Evolutionary conservation across 2,888 invertebrate genomes (phyloP).

Genomic region (Cordilura impudica): DNA sequence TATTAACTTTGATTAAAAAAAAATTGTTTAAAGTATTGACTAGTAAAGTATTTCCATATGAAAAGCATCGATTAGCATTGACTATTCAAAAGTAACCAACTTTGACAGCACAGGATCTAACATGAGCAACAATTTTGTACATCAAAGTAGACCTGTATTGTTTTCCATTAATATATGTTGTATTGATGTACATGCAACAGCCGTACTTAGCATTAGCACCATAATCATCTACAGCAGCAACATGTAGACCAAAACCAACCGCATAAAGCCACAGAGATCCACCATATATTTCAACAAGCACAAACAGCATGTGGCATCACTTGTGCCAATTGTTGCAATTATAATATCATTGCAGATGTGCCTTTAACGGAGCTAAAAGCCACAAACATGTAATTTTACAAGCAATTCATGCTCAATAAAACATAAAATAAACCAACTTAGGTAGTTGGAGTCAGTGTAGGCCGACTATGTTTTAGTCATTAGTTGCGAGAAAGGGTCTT

Average conservation of each 20-base stretch:
- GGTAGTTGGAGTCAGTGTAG: no score
- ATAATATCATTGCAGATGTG: constrained; percentile 44
- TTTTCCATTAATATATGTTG: constrained; percentile 42
- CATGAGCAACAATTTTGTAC: constrained; percentile 37
- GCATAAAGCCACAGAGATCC: constrained; percentile 56
- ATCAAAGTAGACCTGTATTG: neutral
- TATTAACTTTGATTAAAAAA: no score
- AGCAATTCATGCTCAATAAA: constrained; percentile 31
- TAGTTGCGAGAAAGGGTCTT: no score
- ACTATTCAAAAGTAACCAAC: no score
- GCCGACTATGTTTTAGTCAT: no score
- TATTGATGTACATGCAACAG: constrained; percentile 40
- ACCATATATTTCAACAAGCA: constrained; percentile 39
- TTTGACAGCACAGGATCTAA: no score
- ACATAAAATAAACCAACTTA: neutral
- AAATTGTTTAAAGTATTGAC: no score
- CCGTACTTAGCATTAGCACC: constrained; percentile 67
- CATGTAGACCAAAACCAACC: constrained; percentile 51
- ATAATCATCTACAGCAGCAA: constrained; percentile 50
- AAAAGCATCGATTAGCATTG: no score
- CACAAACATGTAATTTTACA: constrained; percentile 46
- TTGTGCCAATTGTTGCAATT: constrained; percentile 28
- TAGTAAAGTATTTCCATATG: no score
- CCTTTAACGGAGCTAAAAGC: constrained; percentile 38
- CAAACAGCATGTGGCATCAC: constrained; percentile 42